Percentiles rank a stretch among this genome's conserved stretches.
phyloP scores from a whole-genome alignment of 2,113 vertebrate species.

The Hippocampus abdominalis region DNA sequence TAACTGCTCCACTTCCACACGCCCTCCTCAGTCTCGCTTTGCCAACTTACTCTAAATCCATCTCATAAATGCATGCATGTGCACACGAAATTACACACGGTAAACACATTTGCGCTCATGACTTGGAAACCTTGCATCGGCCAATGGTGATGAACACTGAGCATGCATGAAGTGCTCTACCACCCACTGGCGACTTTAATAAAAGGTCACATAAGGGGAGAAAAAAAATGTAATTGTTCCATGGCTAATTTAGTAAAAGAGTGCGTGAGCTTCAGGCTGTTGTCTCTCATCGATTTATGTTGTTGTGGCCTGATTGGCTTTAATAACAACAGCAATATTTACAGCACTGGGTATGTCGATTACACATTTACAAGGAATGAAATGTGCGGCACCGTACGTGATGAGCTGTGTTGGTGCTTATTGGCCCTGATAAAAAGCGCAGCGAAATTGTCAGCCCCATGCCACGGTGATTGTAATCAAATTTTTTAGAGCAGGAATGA shows the following conservation, averaged over 20 bases:
- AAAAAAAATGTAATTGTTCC: constrained; percentile 60
- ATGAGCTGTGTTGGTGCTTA: constrained; percentile 39
- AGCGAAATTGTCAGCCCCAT: constrained; percentile 18
- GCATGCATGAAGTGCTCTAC: constrained; percentile 46
- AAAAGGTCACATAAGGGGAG: constrained; percentile 57
- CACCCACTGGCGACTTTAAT: constrained; percentile 50
- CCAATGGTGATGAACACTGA: constrained; percentile 40
- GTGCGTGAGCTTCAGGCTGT: constrained; percentile 61
- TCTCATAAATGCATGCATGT: constrained; percentile 42
- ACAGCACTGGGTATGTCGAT: constrained; percentile 42
- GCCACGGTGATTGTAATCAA: constrained; percentile 28
- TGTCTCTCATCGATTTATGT: constrained; percentile 65
- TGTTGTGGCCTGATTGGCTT: constrained; percentile 64
- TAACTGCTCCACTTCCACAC: background rate
- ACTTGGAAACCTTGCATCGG: constrained; percentile 43
- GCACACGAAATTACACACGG: constrained; percentile 20
- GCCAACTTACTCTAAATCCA: background rate
- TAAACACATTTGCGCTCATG: constrained; percentile 44
- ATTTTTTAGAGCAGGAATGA: constrained; percentile 37
- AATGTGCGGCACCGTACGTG: constrained; percentile 38
- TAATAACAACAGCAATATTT: constrained; percentile 63
- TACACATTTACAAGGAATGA: constrained; percentile 58
- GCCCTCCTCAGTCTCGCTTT: background rate
- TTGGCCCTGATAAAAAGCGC: constrained; percentile 47
- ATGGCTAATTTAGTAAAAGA: constrained; percentile 69